phyloP scores from a whole-genome alignment of 1,140 invertebrate species.

The Drosophila chauvacae region DNA sequence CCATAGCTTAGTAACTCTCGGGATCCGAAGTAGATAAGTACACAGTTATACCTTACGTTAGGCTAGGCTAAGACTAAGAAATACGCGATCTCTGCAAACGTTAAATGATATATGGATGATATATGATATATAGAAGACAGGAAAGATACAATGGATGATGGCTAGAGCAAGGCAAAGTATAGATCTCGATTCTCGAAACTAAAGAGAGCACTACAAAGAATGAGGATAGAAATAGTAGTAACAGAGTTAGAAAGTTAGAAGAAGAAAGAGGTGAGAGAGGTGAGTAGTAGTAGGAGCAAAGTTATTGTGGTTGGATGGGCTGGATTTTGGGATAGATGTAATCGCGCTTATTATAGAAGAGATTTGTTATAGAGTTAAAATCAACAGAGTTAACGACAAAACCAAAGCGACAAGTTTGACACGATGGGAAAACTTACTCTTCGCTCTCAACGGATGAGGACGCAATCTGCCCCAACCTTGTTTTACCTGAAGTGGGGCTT shows the following conservation, averaged over 20 bases:
- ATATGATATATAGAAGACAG: constrained; percentile 21
- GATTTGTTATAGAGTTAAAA: constrained; percentile 65
- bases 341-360: constrained; percentile 41
- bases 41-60: constrained; percentile 44
- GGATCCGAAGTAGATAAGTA: constrained; percentile 43
- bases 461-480: constrained; percentile 80
- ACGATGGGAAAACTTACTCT: constrained; percentile 80
- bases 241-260: constrained; percentile 44
- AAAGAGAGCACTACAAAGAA: constrained; percentile 75
- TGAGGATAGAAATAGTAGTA: constrained; percentile 41
- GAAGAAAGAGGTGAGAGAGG: constrained; percentile 41
- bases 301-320: constrained; percentile 14
- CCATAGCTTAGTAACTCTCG: constrained; percentile 41
- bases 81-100: constrained; percentile 61
- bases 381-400: constrained; percentile 77
- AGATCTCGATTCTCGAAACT: constrained; percentile 50
- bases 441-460: constrained; percentile 80
- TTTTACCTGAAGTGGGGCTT: constrained; percentile 83
- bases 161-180: constrained; percentile 65
- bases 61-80: constrained; percentile 59
- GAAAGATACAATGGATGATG: constrained; percentile 26
- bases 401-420: constrained; percentile 58
- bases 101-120: constrained; percentile 8
- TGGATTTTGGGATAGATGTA: constrained; percentile 30
- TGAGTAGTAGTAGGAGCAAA: constrained; percentile 19